These are phyloP conservation scores for Coleophora deauratella DNA, from an alignment of 2,888 invertebrate species.

Conservation along the genomic window DNA sequence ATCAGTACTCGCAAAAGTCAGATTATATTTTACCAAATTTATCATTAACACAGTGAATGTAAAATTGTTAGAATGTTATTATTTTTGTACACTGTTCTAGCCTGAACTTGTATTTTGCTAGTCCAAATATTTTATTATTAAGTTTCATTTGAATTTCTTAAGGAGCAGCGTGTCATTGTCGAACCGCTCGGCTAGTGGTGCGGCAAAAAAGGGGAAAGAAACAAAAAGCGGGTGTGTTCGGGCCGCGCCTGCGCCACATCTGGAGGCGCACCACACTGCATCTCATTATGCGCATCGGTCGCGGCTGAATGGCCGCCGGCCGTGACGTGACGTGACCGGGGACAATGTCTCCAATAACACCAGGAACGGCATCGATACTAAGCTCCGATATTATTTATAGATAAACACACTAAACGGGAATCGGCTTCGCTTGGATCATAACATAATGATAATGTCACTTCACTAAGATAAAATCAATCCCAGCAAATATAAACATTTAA, in stretches of 20 bases:
- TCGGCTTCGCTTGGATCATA: too few relatives aligned
- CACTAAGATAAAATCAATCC: too few relatives aligned
- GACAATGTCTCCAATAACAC: constrained; percentile 35
- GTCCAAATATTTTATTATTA: too few relatives aligned
- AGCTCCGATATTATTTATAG: constrained; percentile 4
- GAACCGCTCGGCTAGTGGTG: constrained; percentile 24
- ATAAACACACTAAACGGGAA: too few relatives aligned
- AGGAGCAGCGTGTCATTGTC: constrained; percentile 26
- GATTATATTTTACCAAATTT: background rate
- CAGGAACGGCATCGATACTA: constrained; percentile 23
- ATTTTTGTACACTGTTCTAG: too few relatives aligned
- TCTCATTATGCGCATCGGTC: constrained; percentile 64
- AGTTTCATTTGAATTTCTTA: too few relatives aligned
- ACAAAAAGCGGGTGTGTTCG: constrained; percentile 51
- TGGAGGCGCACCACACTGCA: constrained; percentile 64
- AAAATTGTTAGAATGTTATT: constrained; percentile 4
- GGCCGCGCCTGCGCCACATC: constrained; percentile 66
- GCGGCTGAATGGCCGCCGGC: constrained; percentile 46
- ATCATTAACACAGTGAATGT: background rate
- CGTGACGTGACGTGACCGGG: constrained; percentile 35
- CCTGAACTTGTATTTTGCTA: too few relatives aligned
- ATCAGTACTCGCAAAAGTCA: background rate
- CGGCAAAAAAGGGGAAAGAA: constrained; percentile 39
- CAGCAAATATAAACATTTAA: too few relatives aligned
- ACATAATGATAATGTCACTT: too few relatives aligned